phyloP scores from a whole-genome alignment of 2,797 vertebrate species.

The Cephalopachus bancanus region DNA sequence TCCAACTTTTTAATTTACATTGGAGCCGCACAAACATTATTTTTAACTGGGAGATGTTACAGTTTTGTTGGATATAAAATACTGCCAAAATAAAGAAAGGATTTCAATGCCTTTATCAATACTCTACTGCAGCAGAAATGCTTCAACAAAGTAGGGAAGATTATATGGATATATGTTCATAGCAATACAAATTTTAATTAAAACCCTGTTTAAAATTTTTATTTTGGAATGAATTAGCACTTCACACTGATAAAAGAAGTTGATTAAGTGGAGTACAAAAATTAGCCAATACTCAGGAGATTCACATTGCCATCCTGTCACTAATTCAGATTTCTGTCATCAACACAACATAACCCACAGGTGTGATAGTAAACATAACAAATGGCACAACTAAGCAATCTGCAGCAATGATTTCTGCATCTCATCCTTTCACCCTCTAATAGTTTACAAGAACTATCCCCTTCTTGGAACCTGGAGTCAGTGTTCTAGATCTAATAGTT shows the following conservation, averaged over 20 bases:
- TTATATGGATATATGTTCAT: neutral
- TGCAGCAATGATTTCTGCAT: neutral
- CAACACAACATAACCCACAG: fast-evolving
- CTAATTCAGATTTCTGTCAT: neutral
- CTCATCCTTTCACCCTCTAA: neutral
- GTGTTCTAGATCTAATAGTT: too few species aligned
- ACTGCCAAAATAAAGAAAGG: neutral
- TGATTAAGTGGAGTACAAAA: neutral
- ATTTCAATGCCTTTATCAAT: neutral
- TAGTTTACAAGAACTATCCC: neutral
- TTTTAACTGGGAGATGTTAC: neutral
- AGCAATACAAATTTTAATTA: slow-evolving; percentile 45
- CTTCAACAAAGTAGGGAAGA: neutral
- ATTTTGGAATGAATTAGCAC: neutral
- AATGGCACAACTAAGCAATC: neutral
- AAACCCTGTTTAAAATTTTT: neutral
- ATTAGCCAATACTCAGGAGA: neutral
- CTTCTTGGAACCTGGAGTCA: too few species aligned
- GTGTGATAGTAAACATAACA: neutral
- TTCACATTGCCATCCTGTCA: neutral
- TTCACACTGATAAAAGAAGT: neutral
- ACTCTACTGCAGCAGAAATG: neutral
- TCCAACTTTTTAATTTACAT: neutral
- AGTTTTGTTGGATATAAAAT: neutral
- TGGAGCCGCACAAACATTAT: neutral